Evolutionary conservation across 2,797 vertebrate species (phyloP), one percentile per base, ranked within the genome.

Genomic region (Pipistrellus pygmaeus): DNA sequence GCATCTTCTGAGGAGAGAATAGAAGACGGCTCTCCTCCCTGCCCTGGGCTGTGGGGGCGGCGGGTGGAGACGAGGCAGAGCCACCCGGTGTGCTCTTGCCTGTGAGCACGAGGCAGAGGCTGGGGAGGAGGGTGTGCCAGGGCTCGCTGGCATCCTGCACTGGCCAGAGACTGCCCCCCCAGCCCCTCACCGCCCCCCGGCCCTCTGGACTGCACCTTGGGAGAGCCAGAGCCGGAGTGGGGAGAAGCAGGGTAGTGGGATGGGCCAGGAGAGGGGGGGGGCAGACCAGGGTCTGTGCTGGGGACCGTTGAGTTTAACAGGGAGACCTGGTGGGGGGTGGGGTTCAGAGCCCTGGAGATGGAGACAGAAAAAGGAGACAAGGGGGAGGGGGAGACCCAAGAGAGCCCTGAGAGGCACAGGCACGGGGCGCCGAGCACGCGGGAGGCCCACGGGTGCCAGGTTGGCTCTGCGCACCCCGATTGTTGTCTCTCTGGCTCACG

Each of bases 171-270:
- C 2, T 44, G 44, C 44, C 44, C 44, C 44, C 2, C 44, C 44
- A 0, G 38, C 13, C 2, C 17, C 5, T n/a, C n/a, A n/a, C 3
- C 3, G 38, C 8, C 2, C 17, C 5, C 7, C 4, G 32, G 11
- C 35, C 14, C 44, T 48, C 11, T 27, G 51, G 53, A 44, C 78
- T 35, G 15, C 1, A 0, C 73, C 44, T 62, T 57, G 20, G 38
- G 46, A 38, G 55, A 38, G 46, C 75, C 25, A 64, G 17, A 38
- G 46, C 75, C 25, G 60, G 17, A 17, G 68, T 55, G 10, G 68
- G 46, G 48, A 62, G 57, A 85, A 27, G 62, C 6, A 46, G 77
- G 38, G 35, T 55, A 17, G 62, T 53, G 30, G 66, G 13, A 84
- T 60, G 66, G 62, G 64, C 48, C 41, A n/a, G 75, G 44, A 48